Conservation (phyloP, 1,140 invertebrate genomes). For the Ceratina japonica region DNA sequence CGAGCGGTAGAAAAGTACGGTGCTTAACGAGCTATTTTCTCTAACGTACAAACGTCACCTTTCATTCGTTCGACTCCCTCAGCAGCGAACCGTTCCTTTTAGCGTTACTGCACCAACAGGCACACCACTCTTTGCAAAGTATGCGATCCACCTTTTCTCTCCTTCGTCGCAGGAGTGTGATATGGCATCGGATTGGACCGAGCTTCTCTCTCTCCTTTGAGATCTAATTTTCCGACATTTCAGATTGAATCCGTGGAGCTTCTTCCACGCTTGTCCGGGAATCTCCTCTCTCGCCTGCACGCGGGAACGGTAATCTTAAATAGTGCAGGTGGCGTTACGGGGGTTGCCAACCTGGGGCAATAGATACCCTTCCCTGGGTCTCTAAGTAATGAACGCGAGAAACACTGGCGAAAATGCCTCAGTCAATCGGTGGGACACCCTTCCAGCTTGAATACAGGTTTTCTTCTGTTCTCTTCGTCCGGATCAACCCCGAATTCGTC, state of each 20-base stretch:
- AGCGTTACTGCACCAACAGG: neutral
- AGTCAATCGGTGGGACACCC: conserved; percentile 41
- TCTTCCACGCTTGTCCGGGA: conserved; percentile 1
- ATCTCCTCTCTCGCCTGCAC: conserved; percentile 3
- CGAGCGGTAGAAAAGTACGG: neutral
- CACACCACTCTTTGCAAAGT: neutral
- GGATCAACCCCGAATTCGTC: neutral
- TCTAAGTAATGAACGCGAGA: conserved; percentile 53
- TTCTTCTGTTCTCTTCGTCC: neutral
- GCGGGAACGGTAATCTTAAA: conserved; percentile 53
- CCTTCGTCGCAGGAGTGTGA: conserved; percentile 31
- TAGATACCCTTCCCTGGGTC: neutral
- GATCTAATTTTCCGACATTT: conserved; percentile 65
- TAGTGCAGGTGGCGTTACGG: conserved; percentile 46
- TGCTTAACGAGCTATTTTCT: conserved; percentile 52
- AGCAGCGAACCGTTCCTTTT: neutral
- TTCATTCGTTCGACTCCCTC: conserved; percentile 19
- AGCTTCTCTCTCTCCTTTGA: conserved; percentile 35
- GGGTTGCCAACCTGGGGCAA: conserved; percentile 13
- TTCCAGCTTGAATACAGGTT: neutral
- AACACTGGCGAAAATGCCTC: conserved; percentile 35
- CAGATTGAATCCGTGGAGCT: conserved; percentile 59
- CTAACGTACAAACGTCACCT: conserved; percentile 32
- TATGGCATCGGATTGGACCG: conserved; percentile 43
- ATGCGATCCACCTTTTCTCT: neutral